Base-by-base conservation (phyloP, 2,113 vertebrate species). In the Mystacornis crossleyi region DNA sequence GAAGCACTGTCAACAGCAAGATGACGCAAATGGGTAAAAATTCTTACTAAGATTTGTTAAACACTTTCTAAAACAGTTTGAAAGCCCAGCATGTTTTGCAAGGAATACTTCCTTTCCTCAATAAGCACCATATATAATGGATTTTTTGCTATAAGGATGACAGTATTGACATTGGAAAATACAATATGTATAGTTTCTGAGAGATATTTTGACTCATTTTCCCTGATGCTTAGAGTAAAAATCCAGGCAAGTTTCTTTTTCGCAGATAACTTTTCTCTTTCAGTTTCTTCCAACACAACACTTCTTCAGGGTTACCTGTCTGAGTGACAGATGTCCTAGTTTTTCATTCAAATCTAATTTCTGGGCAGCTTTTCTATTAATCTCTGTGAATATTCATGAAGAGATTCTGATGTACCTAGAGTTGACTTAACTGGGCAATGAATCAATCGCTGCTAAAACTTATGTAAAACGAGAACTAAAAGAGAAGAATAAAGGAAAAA, bases 41-140 rank as follows among this genome's bases (percentile, higher is more conserved):
- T 77, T 78, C 50, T n/a, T 47, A 10, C 6, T 65, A 20, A 73
- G 69, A 28, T 58, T 34, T 73, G 29, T 65, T 71, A 55, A 77
- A 55, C 3, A 38, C 8, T 48, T 77, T 51, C 45, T 61, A 55
- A 83, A 95, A 31, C 4, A 1, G 2, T 67, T 71, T 67, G 42
- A 86, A 74, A 83, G 12, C 23, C 19, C 15, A 5, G 4, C 3
- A 12, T 40, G 62, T 54, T 57, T 93, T 55, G 16, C 36, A 62
- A 43, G 10, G 26, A 75, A 18, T 54, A 4, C 4, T 58, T 81
- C 12, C 4, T 91, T 69, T 58, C 53, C 33, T 71, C 0, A 1
- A 50, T 51, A 29, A 33, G 24, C 26, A 51, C 12, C 11, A 38
- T 12, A 33, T 4, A 48, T 15, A 42, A 42, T 0, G 0, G 6